Evolutionary conservation across 1,140 invertebrate genomes (phyloP).

Genomic region (Glossosoma conforme): DNA sequence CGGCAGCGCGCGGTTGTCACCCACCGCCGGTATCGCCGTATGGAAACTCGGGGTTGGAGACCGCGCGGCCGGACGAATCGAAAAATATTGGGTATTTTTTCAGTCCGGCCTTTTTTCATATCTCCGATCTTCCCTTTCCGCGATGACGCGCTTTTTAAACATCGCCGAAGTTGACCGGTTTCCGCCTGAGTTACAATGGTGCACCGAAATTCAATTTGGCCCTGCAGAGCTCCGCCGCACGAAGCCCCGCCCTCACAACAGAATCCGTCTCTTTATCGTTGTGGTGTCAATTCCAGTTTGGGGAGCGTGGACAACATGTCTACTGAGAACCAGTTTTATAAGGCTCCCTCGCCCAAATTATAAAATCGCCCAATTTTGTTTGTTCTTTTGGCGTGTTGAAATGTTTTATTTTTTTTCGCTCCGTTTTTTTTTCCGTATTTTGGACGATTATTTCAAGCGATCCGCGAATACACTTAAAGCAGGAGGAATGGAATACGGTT

Average conservation of each 20-base stretch:
- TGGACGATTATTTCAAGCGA: constrained; percentile 13
- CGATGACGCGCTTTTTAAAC: constrained; percentile 27
- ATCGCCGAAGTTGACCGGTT: constrained; percentile 27
- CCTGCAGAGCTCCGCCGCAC: too few species aligned
- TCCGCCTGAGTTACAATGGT: constrained; percentile 16
- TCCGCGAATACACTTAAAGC: constrained; percentile 8
- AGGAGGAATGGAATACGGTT: too few species aligned
- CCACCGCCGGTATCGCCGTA: too few species aligned
- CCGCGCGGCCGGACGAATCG: constrained; percentile 1
- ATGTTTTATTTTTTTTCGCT: constrained; percentile 28
- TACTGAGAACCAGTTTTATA: constrained; percentile 33
- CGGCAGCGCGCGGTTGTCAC: too few species aligned
- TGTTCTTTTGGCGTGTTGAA: constrained; percentile 32
- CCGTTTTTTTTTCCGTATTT: constrained; percentile 21
- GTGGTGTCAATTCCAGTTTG: constrained; percentile 33
- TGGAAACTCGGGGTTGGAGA: too few species aligned
- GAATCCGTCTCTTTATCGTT: constrained; percentile 31
- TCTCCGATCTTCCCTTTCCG: constrained; percentile 28
- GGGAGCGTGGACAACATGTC: constrained; percentile 31
- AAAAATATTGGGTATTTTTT: too few species aligned
- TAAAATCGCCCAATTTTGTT: constrained; percentile 33
- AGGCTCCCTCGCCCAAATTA: constrained; percentile 31
- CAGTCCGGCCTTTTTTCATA: constrained; percentile 5
- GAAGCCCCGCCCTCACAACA: constrained; percentile 5
- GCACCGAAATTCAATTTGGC: constrained; percentile 30